These are phyloP conservation scores for Macrosteles quadrilineatus DNA, from an alignment of 1,140 invertebrate genomes.

Conservation along the genomic window DNA sequence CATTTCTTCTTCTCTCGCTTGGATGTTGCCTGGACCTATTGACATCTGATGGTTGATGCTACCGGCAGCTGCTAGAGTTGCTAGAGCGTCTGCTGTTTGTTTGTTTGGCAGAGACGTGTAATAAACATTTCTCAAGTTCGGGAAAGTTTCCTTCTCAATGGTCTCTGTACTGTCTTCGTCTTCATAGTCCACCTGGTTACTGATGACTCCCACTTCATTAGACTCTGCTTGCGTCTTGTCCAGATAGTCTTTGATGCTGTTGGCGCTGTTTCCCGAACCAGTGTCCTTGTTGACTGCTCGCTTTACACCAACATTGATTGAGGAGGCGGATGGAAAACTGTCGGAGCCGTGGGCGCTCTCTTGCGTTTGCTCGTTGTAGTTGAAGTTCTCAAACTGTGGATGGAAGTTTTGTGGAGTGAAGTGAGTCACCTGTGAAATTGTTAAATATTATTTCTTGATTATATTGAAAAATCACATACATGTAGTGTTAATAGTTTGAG, in stretches of 20 bases:
- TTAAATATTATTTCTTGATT: no score
- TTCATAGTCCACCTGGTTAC: constrained; percentile 30
- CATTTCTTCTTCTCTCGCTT: no score
- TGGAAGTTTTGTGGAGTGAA: constrained; percentile 45
- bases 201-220: constrained; percentile 4
- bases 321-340: constrained; percentile 34
- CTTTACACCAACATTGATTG: constrained; percentile 24
- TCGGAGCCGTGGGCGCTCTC: constrained; percentile 39
- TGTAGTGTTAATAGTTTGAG: no score
- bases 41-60: constrained; percentile 18
- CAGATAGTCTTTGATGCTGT: constrained; percentile 2
- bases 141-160: no score
- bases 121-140: not conserved
- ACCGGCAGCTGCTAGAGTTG: constrained; percentile 51
- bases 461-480: no score
- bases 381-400: constrained; percentile 56
- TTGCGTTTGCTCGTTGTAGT: constrained; percentile 54
- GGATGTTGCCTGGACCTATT: not conserved
- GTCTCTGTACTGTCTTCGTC: constrained; percentile 3
- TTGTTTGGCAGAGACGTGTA: constrained; percentile 55
- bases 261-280: not conserved
- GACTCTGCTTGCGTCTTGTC: constrained; percentile 9
- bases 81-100: constrained; percentile 56
- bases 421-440: not conserved
- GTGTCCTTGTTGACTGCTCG: constrained; percentile 9